A percentile compares a stretch with the other conserved stretches of the same genome.
Evolutionary conservation across 1,140 invertebrate species (phyloP).

Genomic region (Stegodyphus dumicola): DNA sequence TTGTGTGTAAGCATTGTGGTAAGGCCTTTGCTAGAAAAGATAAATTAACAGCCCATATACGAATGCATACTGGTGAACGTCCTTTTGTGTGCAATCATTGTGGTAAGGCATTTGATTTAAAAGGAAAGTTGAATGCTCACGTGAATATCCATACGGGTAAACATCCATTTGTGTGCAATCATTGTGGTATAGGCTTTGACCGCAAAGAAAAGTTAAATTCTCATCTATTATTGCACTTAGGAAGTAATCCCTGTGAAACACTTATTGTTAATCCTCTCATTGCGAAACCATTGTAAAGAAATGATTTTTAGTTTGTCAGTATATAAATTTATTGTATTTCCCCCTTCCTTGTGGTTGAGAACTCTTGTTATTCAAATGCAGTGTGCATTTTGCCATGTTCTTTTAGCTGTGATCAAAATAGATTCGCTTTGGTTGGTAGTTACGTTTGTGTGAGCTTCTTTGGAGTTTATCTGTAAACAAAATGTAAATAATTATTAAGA

Average conservation of each 20-base stretch:
- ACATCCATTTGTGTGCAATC: conserved; percentile 69
- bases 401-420: conserved; percentile 57
- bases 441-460: conserved; percentile 42
- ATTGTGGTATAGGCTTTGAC: conserved; percentile 69
- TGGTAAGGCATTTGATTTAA: conserved; percentile 50
- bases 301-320: not conserved
- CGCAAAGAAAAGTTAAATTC: conserved; percentile 69
- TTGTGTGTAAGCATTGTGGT: conserved; percentile 63
- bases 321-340: not conserved
- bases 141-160: conserved; percentile 67
- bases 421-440: conserved; percentile 59
- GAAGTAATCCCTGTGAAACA: conserved; percentile 54
- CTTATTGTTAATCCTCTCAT: conserved; percentile 54
- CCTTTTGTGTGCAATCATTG: conserved; percentile 53
- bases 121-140: conserved; percentile 75
- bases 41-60: conserved; percentile 76
- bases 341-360: conserved; percentile 45
- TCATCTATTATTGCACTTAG: conserved; percentile 51
- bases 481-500: conserved; percentile 32
- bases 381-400: conserved; percentile 48
- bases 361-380: conserved; percentile 37
- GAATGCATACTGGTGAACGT: conserved; percentile 71
- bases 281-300: conserved; percentile 29
- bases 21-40: conserved; percentile 78
- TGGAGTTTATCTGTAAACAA: conserved; percentile 52